Conservation (phyloP, 2,888 invertebrate species). For the Plebejus anna region DNA sequence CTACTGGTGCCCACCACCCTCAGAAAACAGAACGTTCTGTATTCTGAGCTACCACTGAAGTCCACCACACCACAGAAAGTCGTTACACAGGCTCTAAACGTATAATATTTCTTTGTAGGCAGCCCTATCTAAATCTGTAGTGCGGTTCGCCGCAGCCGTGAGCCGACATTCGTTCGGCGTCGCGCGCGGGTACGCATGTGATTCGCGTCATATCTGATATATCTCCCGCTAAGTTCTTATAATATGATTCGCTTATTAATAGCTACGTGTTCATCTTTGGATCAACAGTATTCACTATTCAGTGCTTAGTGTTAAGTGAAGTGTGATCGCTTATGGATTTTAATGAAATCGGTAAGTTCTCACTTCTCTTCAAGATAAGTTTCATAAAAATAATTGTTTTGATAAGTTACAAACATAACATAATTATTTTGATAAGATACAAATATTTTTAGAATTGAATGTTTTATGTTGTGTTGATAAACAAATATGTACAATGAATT, state of each 20-base stretch:
- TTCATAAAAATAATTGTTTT: too few species aligned
- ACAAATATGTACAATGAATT: not conserved
- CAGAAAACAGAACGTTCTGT: too few species aligned
- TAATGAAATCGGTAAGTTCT: constrained; percentile 30
- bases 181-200: constrained; percentile 21
- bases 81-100: not conserved
- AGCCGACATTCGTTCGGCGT: not conserved
- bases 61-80: too few species aligned
- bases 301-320: constrained; percentile 28
- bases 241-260: constrained; percentile 26
- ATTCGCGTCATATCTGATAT: constrained; percentile 34
- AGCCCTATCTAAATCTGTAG: constrained; percentile 19
- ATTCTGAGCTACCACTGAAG: too few species aligned
- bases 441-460: not conserved
- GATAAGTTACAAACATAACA: too few species aligned
- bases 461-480: not conserved
- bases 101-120: not conserved
- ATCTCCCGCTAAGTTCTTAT: constrained; percentile 35
- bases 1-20: too few species aligned
- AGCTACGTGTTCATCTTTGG: not conserved
- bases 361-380: too few species aligned
- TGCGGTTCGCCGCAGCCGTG: not conserved
- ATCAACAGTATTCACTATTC: constrained; percentile 27
- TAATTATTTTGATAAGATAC: not conserved
- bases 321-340: constrained; percentile 32